Base-by-base conservation (phyloP, 2,113 vertebrate species). In the Struthidea cinerea region DNA sequence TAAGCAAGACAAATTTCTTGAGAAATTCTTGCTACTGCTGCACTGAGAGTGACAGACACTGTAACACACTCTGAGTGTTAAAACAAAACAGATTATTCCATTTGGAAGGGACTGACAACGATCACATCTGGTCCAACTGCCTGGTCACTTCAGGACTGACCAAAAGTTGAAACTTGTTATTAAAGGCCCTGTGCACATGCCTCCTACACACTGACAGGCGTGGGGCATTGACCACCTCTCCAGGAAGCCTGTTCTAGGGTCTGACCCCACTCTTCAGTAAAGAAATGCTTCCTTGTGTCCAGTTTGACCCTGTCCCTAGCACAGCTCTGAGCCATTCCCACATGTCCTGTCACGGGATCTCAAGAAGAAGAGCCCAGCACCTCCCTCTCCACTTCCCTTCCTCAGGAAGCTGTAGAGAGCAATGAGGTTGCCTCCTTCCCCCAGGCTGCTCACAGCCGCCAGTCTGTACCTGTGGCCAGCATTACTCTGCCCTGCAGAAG, bases 291-390 rank as follows among this genome's bases (percentile, higher is more conserved):
- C 59, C 30, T 16, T 19, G 13, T 33, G 68, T 20, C 37, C 44
- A 37, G 26, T 12, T 5, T 30, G 26, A 28, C 44, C n/a, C 56
- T 32, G 18, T 65, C 17, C 33, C 8, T 4, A 15, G 26, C 1
- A 3, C 69, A 69, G 35, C 49, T 59, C 26, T 18, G 60, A 82
- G 65, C 35, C 50, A 16, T 50, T 60, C 44, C 56, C 35, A 44
- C 1, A 0, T 0, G 2, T 39, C n/a, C 39, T 59, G 11, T 15
- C 46, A 4, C 33, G 49, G 49, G 39, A 39, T 53, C 4, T 35
- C 33, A 26, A 9, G 41, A 41, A 46, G 46, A 39, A 57, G 30
- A 68, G 60, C 8, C 32, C 71, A 63, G 39, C 41, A 27, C 10
- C 12, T 63, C 32, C 44, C 13, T 49, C n/a, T n/a, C 10, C 69